Base-by-base conservation (phyloP, 2,888 invertebrate species). In the Colostygia pectinataria region DNA sequence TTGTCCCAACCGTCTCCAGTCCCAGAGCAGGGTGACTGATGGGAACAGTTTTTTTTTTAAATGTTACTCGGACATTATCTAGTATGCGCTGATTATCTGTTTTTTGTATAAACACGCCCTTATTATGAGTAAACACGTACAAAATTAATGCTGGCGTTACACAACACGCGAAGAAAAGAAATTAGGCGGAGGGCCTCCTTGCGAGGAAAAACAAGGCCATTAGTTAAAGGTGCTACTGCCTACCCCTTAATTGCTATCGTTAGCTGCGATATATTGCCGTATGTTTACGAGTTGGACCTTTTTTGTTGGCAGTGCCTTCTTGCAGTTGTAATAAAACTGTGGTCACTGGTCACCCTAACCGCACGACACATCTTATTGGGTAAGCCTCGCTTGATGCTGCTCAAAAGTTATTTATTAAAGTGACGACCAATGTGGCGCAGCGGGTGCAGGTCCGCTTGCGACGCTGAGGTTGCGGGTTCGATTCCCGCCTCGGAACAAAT, bases 121-220 rank as follows among this genome's bases (percentile, higher is more conserved):
- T 40, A 50, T 50, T n/a, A 51, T 51, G 51, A 51, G 51, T 42
- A 50, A 50, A 47, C 55, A 57, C 55, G 54, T 46, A 54, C 53
- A 45, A 50, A 48, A 57, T 57, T 57, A 60, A 60, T 52, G 59
- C 46, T 38, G 8, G 43, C 45, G 52, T 45, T 48, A 55, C 55
- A 56, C 56, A 54, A 53, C 57, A 55, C 48, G 56, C 48, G 49
- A 60, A 68, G 41, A 33, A 71, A 69, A 68, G 69, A 66, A 67
- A 71, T 70, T 70, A 71, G 52, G 60, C 50, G 48, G 55, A 52
- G 51, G 51, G 64, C 42, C 51, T 42, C 29, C 39, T 42, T 45
- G 48, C 52, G 50, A 49, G 56, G 68, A 67, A 76, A 80, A 80
- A 80, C 80, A 81, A 67, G 60, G 58, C 71, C 77, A 78, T 82